Evolutionary conservation across 2,113 vertebrate genomes (phyloP).

Genomic region (Gobiocypris rarus): DNA sequence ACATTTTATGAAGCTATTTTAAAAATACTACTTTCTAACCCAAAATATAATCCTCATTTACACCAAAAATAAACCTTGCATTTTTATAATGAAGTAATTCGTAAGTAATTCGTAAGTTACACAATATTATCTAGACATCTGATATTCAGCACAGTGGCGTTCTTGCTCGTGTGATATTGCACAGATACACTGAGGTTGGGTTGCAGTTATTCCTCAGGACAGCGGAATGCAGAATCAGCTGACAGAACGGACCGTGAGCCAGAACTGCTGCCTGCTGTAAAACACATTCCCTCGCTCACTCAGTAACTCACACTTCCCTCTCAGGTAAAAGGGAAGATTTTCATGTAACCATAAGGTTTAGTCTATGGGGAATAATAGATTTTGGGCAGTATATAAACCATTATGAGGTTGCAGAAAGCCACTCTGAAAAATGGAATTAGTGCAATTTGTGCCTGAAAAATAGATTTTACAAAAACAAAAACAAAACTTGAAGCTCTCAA

Average conservation of each 20-base stretch:
- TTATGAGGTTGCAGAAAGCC: background rate
- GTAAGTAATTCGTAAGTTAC: no score
- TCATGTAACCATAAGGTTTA: slow-evolving; percentile 32
- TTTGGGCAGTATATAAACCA: background rate
- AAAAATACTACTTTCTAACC: background rate
- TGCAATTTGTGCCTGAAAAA: background rate
- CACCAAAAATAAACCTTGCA: no score
- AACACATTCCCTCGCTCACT: slow-evolving; percentile 36
- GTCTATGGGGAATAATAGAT: background rate
- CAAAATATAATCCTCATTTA: no score
- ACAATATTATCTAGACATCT: no score
- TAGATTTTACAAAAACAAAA: no score
- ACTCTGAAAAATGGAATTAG: background rate
- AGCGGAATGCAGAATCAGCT: slow-evolving; percentile 66
- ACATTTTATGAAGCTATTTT: background rate
- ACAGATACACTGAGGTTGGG: background rate
- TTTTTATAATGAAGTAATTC: no score
- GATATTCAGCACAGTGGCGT: background rate
- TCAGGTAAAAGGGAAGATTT: background rate
- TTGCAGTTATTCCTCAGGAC: slow-evolving; percentile 29
- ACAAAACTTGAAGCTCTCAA: no score
- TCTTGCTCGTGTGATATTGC: background rate
- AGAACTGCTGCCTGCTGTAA: slow-evolving; percentile 66
- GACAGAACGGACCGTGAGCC: slow-evolving; percentile 53
- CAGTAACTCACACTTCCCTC: background rate